These are phyloP conservation scores for Anguilla marmorata DNA, from an alignment of 2,797 vertebrate species.

Conservation along the genomic window DNA sequence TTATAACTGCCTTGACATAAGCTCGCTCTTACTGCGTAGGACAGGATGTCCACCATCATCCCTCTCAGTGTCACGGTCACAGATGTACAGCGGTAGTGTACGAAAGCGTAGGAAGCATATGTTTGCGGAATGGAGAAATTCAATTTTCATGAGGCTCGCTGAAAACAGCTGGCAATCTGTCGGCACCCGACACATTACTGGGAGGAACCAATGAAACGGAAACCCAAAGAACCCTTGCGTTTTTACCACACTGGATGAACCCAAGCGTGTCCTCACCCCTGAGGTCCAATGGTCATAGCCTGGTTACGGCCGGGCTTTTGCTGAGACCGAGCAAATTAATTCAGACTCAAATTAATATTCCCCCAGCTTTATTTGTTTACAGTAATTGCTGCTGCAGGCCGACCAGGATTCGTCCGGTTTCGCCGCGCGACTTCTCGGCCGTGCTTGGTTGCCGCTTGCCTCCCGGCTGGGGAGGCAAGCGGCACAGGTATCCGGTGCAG, in stretches of 20 bases:
- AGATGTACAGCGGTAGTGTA: not conserved
- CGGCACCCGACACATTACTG: not conserved
- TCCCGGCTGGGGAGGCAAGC: too few species aligned
- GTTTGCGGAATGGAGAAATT: too few species aligned
- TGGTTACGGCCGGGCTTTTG: not conserved
- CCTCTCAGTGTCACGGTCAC: not conserved
- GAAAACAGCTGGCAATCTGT: not conserved
- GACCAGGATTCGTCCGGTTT: not conserved
- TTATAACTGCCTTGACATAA: not conserved
- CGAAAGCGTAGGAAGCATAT: not conserved
- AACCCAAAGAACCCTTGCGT: not conserved
- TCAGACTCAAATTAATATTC: not conserved
- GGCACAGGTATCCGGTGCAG: not conserved
- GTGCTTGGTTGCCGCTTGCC: not conserved
- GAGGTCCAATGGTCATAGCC: not conserved
- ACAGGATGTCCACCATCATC: not conserved
- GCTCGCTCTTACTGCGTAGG: not conserved
- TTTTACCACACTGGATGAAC: not conserved
- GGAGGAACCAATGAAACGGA: not conserved
- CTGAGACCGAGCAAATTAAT: not conserved
- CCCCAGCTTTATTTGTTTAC: not conserved
- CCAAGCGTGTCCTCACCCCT: not conserved
- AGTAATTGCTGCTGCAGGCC: not conserved
- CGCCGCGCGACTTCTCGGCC: not conserved
- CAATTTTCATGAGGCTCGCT: not conserved